Base-by-base conservation (phyloP, 2,113 vertebrate genomes). In the Mungos mungo region DNA sequence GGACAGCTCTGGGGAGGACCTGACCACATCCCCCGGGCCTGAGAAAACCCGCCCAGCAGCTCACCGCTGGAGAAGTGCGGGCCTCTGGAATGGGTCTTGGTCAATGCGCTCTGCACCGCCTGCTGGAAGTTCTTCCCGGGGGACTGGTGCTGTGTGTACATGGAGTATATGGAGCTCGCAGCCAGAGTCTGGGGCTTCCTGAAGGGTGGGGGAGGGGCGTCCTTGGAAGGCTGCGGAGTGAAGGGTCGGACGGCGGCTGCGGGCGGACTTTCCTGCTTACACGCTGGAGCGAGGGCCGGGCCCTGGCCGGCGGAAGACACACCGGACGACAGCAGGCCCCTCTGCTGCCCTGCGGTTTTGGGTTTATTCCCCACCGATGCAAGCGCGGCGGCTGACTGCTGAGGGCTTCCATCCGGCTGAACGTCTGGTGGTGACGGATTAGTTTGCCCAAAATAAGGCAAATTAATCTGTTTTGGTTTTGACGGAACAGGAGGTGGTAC, bases 401-500 rank as follows among this genome's bases (percentile, higher is more conserved):
- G 98, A 27, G 98, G 95, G 68, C 76, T 98, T 98, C 98, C 98
- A 45, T 99, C 99, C 23, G 97, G 47, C 90, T 99, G 99, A 2
- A 93, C 3, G 60, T 99, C 99, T 52, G 97, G 38, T 11, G 97
- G 23, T 27, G 98, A 95, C 52, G 98, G 99, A 88, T 93, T 79
- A 0, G 90, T 92, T 96, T 99, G 99, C 95, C 98, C 98, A 5
- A 99, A 99, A 85, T 99, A 99, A 89, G 99, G 99, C 96, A 99
- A 97, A 93, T 98, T 99, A 91, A 99, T 98, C 90, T 99, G 99
- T 97, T 99, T 99, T 10, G 99, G 99, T 98, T 99, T 99, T 95
- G 98, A 99, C 72, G 99, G 99, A 29, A 99, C 99, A 27, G 99
- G 99, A 33, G 99, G 99, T 47, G 99, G 99, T 57, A 99, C 99